phyloP scores from a whole-genome alignment of 1,140 invertebrate genomes.

The Sminthurinus signatus region DNA sequence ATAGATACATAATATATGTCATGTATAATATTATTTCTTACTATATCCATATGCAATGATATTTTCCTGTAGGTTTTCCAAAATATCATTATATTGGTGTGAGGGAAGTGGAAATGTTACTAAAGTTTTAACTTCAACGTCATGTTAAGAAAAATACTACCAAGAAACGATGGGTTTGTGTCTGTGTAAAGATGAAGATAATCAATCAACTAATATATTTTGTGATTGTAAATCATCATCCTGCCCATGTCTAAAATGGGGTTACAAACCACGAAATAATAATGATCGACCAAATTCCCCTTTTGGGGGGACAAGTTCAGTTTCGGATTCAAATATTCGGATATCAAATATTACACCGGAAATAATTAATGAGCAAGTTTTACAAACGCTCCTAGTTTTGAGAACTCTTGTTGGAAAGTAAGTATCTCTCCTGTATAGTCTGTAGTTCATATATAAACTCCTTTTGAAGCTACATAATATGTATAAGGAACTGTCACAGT shows the following conservation, averaged over 20 bases:
- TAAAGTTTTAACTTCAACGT: too few relatives aligned
- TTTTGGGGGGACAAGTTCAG: slow-evolving; percentile 17
- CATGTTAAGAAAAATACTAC: too few relatives aligned
- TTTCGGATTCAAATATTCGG: slow-evolving; percentile 28
- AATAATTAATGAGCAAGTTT: slow-evolving; percentile 62
- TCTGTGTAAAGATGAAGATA: slow-evolving; percentile 42
- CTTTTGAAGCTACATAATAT: background rate
- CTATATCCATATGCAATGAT: too few relatives aligned
- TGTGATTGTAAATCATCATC: slow-evolving; percentile 18
- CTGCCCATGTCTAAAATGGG: slow-evolving; percentile 24
- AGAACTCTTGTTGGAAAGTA: slow-evolving; percentile 77
- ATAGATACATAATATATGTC: too few relatives aligned
- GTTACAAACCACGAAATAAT: slow-evolving; percentile 17
- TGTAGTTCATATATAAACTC: background rate
- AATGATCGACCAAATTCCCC: slow-evolving; percentile 31
- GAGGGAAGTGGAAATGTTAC: background rate
- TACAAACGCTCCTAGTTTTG: slow-evolving; percentile 71
- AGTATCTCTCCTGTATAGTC: too few relatives aligned
- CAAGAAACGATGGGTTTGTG: slow-evolving; percentile 42
- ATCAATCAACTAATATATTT: slow-evolving; percentile 10
- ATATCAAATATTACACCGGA: slow-evolving; percentile 26
- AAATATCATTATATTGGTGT: too few relatives aligned
- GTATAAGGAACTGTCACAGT: background rate
- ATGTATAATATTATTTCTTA: too few relatives aligned
- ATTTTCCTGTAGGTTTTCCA: too few relatives aligned